Percentiles rank a stretch among this genome's conserved stretches.
These are phyloP conservation scores for Pseudomyrmex pallidus DNA, from an alignment of 1,140 invertebrate species.

Conservation along the genomic window DNA sequence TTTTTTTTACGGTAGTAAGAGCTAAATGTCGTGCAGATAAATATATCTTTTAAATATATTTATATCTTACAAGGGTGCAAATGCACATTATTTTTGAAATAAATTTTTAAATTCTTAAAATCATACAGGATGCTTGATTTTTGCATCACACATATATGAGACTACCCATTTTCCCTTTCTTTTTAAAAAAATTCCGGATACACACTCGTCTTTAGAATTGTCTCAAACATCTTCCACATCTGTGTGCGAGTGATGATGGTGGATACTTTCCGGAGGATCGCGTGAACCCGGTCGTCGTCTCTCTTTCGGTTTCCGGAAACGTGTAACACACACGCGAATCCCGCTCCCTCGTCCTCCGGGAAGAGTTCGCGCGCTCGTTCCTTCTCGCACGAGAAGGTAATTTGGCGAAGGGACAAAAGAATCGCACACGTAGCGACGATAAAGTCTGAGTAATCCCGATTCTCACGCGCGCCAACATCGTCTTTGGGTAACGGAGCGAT, in stretches of 20 bases:
- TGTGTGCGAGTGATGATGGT: background rate
- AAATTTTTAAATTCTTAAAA: too few species aligned
- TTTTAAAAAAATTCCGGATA: too few species aligned
- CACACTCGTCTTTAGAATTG: too few species aligned
- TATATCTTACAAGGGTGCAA: too few species aligned
- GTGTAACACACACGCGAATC: constrained; percentile 14
- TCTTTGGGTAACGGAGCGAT: constrained; percentile 1
- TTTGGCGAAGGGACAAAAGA: constrained; percentile 65
- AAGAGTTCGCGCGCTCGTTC: background rate
- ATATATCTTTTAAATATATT: too few species aligned
- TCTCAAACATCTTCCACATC: background rate
- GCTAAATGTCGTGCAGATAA: too few species aligned
- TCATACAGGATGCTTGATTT: too few species aligned
- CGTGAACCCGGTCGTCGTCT: background rate
- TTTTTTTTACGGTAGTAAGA: too few species aligned
- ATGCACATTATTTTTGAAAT: too few species aligned
- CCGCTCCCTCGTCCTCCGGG: background rate
- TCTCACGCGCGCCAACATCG: constrained; percentile 11
- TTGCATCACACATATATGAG: too few species aligned
- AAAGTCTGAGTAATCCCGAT: constrained; percentile 61
- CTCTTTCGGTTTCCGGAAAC: constrained; percentile 22
- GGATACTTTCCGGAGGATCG: constrained; percentile 52
- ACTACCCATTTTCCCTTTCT: too few species aligned
- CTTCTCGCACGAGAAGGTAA: constrained; percentile 33
- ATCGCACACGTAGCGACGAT: constrained; percentile 52